These are phyloP conservation scores for Bombus turneri DNA, from an alignment of 1,140 invertebrate genomes.

Conservation along the genomic window DNA sequence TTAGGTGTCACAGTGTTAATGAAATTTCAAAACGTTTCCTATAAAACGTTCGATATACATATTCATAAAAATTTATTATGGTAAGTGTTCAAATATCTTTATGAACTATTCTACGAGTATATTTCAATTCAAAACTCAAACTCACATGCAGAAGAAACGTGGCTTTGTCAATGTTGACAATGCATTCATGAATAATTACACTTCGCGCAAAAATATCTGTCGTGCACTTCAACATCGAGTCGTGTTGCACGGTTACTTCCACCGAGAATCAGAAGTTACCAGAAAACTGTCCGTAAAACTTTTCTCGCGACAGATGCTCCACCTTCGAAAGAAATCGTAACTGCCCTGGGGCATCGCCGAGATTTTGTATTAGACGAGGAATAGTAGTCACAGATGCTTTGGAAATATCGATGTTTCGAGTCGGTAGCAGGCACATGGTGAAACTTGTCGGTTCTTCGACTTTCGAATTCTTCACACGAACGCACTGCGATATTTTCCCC, in stretches of 20 bases:
- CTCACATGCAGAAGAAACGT: no score
- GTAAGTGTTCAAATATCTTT: no score
- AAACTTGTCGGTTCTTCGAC: background rate
- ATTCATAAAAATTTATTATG: no score
- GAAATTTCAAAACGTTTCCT: no score
- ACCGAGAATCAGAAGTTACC: background rate
- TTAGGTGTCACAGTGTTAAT: no score
- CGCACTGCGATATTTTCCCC: background rate
- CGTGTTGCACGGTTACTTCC: background rate
- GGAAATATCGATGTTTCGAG: conserved; percentile 19
- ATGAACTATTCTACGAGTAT: no score
- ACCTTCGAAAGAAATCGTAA: background rate
- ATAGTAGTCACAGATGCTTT: conserved; percentile 14
- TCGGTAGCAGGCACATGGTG: background rate
- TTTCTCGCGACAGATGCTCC: conserved; percentile 1
- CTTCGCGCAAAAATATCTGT: background rate
- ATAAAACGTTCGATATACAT: no score
- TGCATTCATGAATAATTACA: no score
- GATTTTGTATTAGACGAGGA: background rate
- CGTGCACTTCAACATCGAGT: background rate
- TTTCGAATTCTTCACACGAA: background rate
- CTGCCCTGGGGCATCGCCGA: background rate
- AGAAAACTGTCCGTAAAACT: background rate
- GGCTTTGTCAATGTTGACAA: no score
- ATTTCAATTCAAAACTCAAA: no score